phyloP scores from a whole-genome alignment of 1,140 invertebrate genomes.

The Microplitis mediator region DNA sequence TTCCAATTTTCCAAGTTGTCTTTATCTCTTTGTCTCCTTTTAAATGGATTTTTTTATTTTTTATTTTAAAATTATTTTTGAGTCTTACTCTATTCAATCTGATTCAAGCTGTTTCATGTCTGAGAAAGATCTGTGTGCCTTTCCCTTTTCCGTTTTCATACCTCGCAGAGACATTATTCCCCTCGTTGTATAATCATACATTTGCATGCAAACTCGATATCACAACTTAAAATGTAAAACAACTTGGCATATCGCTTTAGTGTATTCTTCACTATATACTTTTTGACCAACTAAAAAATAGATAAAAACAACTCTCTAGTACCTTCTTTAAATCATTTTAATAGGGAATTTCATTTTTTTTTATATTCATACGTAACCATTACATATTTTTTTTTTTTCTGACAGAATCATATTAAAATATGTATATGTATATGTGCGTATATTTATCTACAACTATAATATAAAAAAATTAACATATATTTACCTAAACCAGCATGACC shows the following conservation, averaged over 20 bases:
- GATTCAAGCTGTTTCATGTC: constrained; percentile 16
- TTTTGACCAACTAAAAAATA: neutral
- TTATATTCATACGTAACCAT: too few relatives aligned
- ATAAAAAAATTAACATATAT: constrained; percentile 33
- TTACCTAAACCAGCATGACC: constrained; percentile 90
- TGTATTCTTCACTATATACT: constrained; percentile 9
- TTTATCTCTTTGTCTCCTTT: neutral
- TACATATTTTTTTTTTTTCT: neutral
- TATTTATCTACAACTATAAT: too few relatives aligned
- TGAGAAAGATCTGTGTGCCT: neutral
- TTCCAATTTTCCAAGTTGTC: constrained; percentile 28
- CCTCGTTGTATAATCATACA: constrained; percentile 50
- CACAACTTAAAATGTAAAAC: constrained; percentile 62
- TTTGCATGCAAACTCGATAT: constrained; percentile 62
- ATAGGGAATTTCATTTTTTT: constrained; percentile 1
- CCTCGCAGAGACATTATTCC: neutral
- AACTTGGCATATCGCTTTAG: constrained; percentile 45
- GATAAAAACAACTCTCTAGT: neutral
- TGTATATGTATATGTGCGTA: too few relatives aligned
- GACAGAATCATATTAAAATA: neutral
- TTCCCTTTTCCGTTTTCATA: constrained; percentile 12
- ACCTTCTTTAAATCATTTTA: neutral
- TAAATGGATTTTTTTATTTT: neutral
- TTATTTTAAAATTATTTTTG: too few relatives aligned
- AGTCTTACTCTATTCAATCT: neutral